A percentile compares a stretch with the other conserved stretches of the same genome.
These are phyloP conservation scores for Zaprionus africanus DNA, from an alignment of 1,140 invertebrate genomes.

Conservation along the genomic window DNA sequence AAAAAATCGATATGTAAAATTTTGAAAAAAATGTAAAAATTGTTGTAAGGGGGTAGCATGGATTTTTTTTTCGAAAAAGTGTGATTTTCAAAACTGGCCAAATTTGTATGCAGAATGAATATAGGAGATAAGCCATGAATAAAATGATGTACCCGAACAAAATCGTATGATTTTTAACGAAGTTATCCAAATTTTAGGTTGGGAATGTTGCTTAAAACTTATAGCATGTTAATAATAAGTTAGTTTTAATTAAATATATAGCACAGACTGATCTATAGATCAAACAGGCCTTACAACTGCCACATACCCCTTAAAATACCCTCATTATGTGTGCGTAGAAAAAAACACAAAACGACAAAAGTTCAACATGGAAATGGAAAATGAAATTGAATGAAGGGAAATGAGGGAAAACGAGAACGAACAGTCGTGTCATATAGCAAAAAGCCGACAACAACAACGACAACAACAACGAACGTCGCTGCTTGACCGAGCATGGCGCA, in stretches of 20 bases:
- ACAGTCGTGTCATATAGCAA: conserved; percentile 29
- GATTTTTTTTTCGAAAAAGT: not conserved
- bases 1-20: not conserved
- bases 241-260: not conserved
- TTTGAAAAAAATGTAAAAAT: not conserved
- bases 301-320: not conserved
- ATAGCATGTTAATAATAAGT: too few relatives aligned
- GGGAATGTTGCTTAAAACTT: too few relatives aligned
- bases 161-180: not conserved
- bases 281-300: not conserved
- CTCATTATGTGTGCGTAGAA: conserved; percentile 19
- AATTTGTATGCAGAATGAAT: not conserved
- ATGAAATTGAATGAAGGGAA: conserved; percentile 65
- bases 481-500: conserved; percentile 69
- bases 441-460: conserved; percentile 39
- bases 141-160: not conserved
- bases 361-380: conserved; percentile 69
- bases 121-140: not conserved
- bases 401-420: conserved; percentile 63
- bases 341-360: conserved; percentile 56
- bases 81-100: not conserved
- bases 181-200: not conserved
- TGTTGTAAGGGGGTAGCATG: not conserved
- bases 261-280: not conserved
- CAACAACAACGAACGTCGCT: conserved; percentile 41